phyloP scores from a whole-genome alignment of 2,113 vertebrate genomes.

The Eublepharis macularius region DNA sequence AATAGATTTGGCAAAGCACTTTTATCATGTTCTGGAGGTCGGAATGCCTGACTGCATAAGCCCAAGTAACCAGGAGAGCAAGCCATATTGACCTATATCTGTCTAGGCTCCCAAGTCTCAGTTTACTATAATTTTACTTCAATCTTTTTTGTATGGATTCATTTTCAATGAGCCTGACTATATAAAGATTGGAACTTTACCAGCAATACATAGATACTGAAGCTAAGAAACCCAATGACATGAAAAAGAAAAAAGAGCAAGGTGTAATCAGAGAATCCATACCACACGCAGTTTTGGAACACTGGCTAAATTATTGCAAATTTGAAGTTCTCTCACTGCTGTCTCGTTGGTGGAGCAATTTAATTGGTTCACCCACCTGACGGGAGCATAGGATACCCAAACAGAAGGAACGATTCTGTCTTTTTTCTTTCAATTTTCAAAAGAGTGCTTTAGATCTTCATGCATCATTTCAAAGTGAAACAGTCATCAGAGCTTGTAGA shows the following conservation, averaged over 20 bases:
- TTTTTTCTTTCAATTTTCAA: slow-evolving; percentile 34
- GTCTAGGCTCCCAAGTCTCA: neutral
- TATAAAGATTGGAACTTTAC: neutral
- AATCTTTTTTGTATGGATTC: neutral
- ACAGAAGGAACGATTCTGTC: neutral
- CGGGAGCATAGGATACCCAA: neutral
- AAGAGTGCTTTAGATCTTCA: slow-evolving; percentile 32
- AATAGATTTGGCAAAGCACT: neutral
- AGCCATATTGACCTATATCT: neutral
- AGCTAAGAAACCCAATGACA: neutral
- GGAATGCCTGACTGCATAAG: neutral
- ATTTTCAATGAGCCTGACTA: neutral
- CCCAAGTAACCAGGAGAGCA: neutral
- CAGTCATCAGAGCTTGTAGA: slow-evolving; percentile 20
- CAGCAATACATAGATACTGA: neutral
- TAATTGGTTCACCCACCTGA: slow-evolving; percentile 19
- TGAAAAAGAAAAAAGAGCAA: neutral
- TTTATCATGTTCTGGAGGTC: neutral
- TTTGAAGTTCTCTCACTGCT: neutral
- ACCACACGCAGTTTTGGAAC: neutral
- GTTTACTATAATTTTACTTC: neutral
- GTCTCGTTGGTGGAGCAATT: neutral
- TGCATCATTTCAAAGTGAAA: slow-evolving; percentile 43
- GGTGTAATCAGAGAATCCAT: neutral
- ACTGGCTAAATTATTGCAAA: neutral